Conservation (phyloP, 1,140 invertebrate genomes). For the Scaptomyza hsui region DNA sequence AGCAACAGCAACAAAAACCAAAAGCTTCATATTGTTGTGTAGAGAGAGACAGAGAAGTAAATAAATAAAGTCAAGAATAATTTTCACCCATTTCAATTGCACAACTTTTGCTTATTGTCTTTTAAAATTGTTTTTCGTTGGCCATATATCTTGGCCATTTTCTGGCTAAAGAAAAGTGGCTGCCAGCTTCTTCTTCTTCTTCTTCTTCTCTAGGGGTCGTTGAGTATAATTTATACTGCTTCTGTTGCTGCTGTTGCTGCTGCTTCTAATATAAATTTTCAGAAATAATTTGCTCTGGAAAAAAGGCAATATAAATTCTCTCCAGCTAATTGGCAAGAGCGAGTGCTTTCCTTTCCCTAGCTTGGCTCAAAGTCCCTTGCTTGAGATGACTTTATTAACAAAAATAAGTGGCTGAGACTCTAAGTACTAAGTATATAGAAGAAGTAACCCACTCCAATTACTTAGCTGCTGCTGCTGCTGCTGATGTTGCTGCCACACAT, state of each 20-base stretch:
- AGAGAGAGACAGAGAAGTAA: too few species aligned
- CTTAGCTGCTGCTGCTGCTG: too few species aligned
- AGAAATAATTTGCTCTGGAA: slow-evolving; percentile 62
- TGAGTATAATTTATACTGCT: slow-evolving; percentile 60
- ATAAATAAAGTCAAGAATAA: slow-evolving; percentile 14
- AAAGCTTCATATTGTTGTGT: too few species aligned
- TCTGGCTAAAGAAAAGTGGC: slow-evolving; percentile 22
- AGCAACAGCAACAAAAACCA: slow-evolving; percentile 3
- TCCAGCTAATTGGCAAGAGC: slow-evolving; percentile 72
- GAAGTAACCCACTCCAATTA: background rate
- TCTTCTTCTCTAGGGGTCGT: background rate
- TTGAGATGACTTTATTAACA: slow-evolving; percentile 73
- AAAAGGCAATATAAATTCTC: slow-evolving; percentile 80
- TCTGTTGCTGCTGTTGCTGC: slow-evolving; percentile 3
- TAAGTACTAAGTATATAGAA: slow-evolving; percentile 9
- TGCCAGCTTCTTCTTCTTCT: too few species aligned
- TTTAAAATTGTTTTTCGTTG: slow-evolving; percentile 12
- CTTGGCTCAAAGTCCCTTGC: slow-evolving; percentile 14
- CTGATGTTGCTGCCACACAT: slow-evolving; percentile 36
- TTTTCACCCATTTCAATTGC: slow-evolving; percentile 55
- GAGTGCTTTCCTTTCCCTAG: too few species aligned
- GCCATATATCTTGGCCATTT: slow-evolving; percentile 24
- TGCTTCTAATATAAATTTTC: slow-evolving; percentile 74
- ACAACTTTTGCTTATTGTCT: slow-evolving; percentile 68
- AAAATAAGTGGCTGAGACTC: slow-evolving; percentile 44